These are phyloP conservation scores for Drosophila testacea DNA, from an alignment of 2,888 invertebrate genomes.

Conservation along the genomic window DNA sequence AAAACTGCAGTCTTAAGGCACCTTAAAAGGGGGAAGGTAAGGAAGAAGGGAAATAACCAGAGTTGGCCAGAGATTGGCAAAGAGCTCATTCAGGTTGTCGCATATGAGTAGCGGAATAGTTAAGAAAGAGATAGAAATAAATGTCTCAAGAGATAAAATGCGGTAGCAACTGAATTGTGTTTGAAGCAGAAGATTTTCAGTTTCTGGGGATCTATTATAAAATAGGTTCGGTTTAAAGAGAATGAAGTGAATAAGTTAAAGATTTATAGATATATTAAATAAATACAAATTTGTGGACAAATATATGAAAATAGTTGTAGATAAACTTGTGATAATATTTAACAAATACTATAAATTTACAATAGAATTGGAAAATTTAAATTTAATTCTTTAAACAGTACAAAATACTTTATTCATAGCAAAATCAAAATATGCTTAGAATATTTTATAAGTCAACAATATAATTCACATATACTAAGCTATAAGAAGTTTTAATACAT, in stretches of 20 bases:
- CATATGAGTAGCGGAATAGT: slow-evolving; percentile 16
- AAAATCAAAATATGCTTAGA: too few relatives aligned
- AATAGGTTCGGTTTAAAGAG: background rate
- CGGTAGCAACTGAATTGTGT: slow-evolving; percentile 11
- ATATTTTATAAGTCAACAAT: too few relatives aligned
- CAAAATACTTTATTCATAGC: too few relatives aligned
- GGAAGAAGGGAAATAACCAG: background rate
- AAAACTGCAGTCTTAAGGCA: slow-evolving; percentile 17
- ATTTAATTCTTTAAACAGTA: too few relatives aligned
- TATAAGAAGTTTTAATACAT: too few relatives aligned
- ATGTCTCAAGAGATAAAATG: slow-evolving; percentile 26
- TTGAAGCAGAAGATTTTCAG: background rate
- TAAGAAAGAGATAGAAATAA: slow-evolving; percentile 24
- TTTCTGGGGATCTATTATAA: background rate
- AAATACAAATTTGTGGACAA: too few relatives aligned
- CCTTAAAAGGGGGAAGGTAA: background rate
- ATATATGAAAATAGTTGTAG: too few relatives aligned
- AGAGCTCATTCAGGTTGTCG: slow-evolving; percentile 30
- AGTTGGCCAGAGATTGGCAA: slow-evolving; percentile 22
- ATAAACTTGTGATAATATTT: too few relatives aligned
- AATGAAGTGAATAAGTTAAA: background rate
- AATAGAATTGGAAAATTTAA: too few relatives aligned
- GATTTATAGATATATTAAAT: too few relatives aligned
- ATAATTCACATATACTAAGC: too few relatives aligned
- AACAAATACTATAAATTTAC: too few relatives aligned